Percentiles rank a stretch among this genome's conserved stretches.
These are phyloP conservation scores for Macquaria ambigua DNA, from an alignment of 2,113 vertebrate genomes.

Conservation along the genomic window DNA sequence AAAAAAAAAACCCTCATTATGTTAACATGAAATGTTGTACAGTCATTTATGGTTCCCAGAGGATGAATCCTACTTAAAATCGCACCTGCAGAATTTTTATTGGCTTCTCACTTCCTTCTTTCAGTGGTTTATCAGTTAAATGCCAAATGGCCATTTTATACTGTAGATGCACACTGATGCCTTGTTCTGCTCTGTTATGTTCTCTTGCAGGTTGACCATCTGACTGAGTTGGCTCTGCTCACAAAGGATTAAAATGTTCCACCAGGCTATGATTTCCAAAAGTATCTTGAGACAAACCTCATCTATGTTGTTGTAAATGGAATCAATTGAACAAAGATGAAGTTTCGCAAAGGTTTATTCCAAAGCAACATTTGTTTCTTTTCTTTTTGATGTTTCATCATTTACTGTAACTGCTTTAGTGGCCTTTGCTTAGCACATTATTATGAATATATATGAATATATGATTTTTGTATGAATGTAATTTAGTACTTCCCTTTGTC, in stretches of 20 bases:
- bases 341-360: neutral
- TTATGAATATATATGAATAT: too few relatives aligned
- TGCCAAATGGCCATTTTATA: neutral
- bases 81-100: neutral
- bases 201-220: conserved; percentile 28
- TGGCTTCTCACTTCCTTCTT: neutral
- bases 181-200: neutral
- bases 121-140: neutral
- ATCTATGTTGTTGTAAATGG: neutral
- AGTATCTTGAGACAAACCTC: neutral
- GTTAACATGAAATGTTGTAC: neutral
- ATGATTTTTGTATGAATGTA: neutral
- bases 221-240: neutral
- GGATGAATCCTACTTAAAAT: neutral
- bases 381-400: neutral
- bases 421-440: neutral
- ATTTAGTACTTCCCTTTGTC: too few relatives aligned
- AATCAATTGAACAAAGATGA: neutral
- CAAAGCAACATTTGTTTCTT: neutral
- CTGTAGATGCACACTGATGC: neutral
- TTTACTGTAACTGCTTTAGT: neutral
- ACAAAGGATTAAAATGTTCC: neutral
- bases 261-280: neutral
- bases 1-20: neutral
- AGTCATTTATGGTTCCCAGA: neutral